phyloP scores from a whole-genome alignment of 2,797 vertebrate genomes.

The Eidolon dupreanum region DNA sequence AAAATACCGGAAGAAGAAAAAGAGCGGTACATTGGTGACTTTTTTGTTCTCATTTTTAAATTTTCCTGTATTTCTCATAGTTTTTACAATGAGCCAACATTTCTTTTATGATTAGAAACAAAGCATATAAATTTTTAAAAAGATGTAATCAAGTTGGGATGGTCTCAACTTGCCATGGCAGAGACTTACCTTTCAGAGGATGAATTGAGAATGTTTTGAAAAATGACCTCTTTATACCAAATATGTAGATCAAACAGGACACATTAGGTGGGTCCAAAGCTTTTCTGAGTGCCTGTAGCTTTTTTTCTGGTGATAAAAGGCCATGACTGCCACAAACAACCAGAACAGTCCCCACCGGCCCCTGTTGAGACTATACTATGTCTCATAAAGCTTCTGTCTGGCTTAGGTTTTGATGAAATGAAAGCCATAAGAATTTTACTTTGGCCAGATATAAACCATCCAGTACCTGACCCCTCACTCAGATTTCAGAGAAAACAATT shows the following conservation, averaged over 20 bases:
- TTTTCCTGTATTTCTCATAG: not conserved
- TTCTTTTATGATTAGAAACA: not conserved
- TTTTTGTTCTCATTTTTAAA: not conserved
- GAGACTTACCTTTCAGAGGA: not conserved
- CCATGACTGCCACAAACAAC: not conserved
- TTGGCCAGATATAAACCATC: not conserved
- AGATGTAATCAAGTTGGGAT: not conserved
- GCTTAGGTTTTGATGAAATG: not conserved
- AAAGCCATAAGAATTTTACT: not conserved
- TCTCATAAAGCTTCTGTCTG: not conserved
- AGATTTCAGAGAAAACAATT: not conserved
- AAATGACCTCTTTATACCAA: not conserved
- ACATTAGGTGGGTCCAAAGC: not conserved
- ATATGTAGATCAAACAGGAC: not conserved
- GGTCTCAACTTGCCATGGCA: not conserved
- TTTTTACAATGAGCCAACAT: not conserved
- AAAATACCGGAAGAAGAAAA: not conserved
- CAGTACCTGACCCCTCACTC: not conserved
- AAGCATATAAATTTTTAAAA: not conserved
- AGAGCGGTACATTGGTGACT: not conserved
- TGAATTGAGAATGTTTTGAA: not conserved
- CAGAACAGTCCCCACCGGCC: not conserved
- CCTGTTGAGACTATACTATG: rapidly evolving
- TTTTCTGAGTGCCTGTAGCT: not conserved
- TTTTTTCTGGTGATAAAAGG: not conserved